Evolutionary conservation across 2,888 invertebrate genomes (phyloP), one percentile per base, ranked within the genome.

Genomic region (Hypena proboscidalis): DNA sequence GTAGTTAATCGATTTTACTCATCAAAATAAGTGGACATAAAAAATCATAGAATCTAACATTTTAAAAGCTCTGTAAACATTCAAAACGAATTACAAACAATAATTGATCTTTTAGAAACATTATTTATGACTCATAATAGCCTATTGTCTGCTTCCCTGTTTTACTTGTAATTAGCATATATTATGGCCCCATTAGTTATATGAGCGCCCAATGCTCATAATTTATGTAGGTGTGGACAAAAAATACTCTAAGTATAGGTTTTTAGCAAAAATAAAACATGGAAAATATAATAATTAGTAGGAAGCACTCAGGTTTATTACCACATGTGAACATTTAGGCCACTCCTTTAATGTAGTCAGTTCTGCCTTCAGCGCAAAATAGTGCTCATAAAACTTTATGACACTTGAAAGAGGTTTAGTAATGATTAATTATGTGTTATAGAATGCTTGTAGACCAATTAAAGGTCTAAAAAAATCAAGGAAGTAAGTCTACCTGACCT

Each of bases 131-230:
- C 60, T 78, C 76, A 76, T 77, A 77, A 75, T 66, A 37, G 48
- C 47, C 63, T 54, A 68, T 73, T 71, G 70, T 77, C 45, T 39
- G 42, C 52, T 64, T 67, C 66, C 58, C 59, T 46, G 64, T 54
- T 59, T 69, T 63, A 65, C 66, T 62, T 64, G 58, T 61, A 69
- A 84, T 85, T 84, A 79, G 71, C 82, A 85, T 84, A 67, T 70
- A 63, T 83, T 74, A 81, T 67, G 67, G 49, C 51, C 30, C 73
- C 74, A 83, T 85, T 85, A 85, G 57, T 44, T 27, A 31, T 65
- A 67, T 43, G 49, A 61, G 61, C 30, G 5, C 4, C 58, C 44
- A 57, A 44, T 60, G 48, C 40, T 58, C 47, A 62, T 65, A 47
- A 42, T 38, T 41, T 46, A 14, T 23, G 6, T 36, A 14, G 48